Percentiles rank a stretch among this genome's conserved stretches.
These are phyloP conservation scores for Lamellibrachia satsuma DNA, from an alignment of 2,888 invertebrate genomes.

Conservation along the genomic window DNA sequence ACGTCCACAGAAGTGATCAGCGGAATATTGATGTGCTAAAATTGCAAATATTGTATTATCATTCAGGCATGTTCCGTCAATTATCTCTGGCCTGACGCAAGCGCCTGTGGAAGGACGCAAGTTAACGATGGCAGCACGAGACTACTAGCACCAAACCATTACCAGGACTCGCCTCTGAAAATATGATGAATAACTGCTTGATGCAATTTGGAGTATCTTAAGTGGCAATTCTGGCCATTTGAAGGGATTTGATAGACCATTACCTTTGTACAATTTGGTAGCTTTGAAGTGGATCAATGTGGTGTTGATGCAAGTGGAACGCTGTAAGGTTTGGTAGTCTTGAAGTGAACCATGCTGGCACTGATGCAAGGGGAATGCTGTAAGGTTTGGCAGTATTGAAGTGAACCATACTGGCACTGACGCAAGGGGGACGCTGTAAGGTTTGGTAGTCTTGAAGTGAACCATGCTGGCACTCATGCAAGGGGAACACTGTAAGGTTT, in stretches of 20 bases:
- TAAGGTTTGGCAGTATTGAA: too few species aligned
- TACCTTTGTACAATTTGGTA: background rate
- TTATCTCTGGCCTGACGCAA: background rate
- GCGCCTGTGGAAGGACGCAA: background rate
- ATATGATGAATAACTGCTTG: background rate
- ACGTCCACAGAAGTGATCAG: background rate
- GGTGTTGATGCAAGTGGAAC: too few species aligned
- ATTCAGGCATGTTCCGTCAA: background rate
- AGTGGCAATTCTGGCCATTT: background rate
- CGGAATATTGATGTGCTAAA: background rate
- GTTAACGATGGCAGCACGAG: background rate
- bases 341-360: too few species aligned
- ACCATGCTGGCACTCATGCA: too few species aligned
- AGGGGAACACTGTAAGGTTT: too few species aligned
- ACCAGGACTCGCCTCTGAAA: background rate
- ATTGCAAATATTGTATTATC: slow-evolving; percentile 5
- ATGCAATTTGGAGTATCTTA: background rate
- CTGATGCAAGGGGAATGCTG: too few species aligned
- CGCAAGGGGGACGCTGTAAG: too few species aligned
- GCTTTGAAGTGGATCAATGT: background rate
- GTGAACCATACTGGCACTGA: too few species aligned
- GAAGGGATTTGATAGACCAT: background rate
- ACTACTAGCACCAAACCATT: background rate
- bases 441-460: too few species aligned
- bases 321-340: too few species aligned